These are phyloP conservation scores for Sipha maydis DNA, from an alignment of 2,888 invertebrate species.

Conservation along the genomic window DNA sequence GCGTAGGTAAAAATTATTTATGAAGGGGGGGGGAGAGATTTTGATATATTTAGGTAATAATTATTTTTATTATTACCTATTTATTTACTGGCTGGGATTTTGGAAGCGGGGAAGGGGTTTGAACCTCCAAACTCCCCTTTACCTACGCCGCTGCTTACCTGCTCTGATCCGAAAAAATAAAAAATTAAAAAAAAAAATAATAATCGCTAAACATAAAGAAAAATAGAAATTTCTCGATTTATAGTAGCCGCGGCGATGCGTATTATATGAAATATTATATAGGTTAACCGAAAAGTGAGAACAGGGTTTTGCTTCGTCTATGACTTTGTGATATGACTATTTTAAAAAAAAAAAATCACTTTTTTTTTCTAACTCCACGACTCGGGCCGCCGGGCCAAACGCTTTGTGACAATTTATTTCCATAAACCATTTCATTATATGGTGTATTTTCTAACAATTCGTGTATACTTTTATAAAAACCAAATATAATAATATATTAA, in stretches of 20 bases:
- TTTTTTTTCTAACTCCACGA: slow-evolving; percentile 39
- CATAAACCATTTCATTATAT: slow-evolving; percentile 50
- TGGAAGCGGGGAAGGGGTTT: no score
- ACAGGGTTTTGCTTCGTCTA: slow-evolving; percentile 61
- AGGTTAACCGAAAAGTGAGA: slow-evolving; percentile 58
- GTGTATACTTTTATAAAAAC: slow-evolving; percentile 48
- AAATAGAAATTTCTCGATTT: not conserved
- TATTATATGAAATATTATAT: not conserved
- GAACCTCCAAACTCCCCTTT: no score
- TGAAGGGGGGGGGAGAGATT: no score
- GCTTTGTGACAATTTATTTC: slow-evolving; percentile 57
- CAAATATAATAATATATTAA: not conserved
- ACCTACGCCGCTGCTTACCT: not conserved
- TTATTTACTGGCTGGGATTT: no score
- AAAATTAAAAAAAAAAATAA: no score
- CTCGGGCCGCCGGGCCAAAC: slow-evolving; percentile 22
- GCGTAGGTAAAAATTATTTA: no score
- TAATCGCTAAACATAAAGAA: not conserved
- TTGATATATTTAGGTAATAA: no score
- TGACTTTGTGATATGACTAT: slow-evolving; percentile 51
- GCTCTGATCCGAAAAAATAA: slow-evolving; percentile 44
- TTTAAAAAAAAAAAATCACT: slow-evolving; percentile 47
- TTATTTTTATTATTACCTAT: no score
- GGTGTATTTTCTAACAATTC: slow-evolving; percentile 53
- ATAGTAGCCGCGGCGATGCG: not conserved